A percentile compares a stretch with the other conserved stretches of the same genome.
phyloP scores from a whole-genome alignment of 2,113 vertebrate species.

The Ardeotis arabs region DNA sequence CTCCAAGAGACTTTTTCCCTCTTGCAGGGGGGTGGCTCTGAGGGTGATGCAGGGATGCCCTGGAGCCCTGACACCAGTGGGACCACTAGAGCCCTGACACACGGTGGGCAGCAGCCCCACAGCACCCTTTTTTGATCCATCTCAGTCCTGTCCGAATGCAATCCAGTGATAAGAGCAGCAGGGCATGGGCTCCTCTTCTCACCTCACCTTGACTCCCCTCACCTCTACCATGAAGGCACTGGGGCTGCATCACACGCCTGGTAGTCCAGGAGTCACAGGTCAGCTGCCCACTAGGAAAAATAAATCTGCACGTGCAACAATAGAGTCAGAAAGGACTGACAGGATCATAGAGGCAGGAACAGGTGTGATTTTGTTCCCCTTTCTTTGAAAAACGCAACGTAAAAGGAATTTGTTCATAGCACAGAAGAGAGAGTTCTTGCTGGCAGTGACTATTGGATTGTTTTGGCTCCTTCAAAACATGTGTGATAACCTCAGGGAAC shows the following conservation, averaged over 20 bases:
- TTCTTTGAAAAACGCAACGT: not conserved
- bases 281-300: not conserved
- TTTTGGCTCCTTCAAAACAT: not conserved
- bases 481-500: not conserved
- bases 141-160: not conserved
- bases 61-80: not conserved
- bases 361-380: not conserved
- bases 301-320: not conserved
- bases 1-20: not conserved
- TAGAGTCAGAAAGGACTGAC: not conserved
- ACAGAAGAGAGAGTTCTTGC: not conserved
- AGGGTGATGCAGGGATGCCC: not conserved
- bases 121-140: not conserved
- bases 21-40: fast-evolving
- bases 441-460: not conserved
- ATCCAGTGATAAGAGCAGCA: not conserved
- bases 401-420: not conserved
- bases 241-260: not conserved
- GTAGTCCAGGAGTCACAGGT: not conserved
- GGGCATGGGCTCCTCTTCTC: not conserved
- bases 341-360: not conserved
- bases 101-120: fast-evolving
- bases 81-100: not conserved
- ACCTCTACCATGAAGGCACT: not conserved
- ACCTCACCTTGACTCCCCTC: not conserved